These are phyloP conservation scores for Keiferia lycopersicella DNA, from an alignment of 2,888 invertebrate species.

Conservation along the genomic window DNA sequence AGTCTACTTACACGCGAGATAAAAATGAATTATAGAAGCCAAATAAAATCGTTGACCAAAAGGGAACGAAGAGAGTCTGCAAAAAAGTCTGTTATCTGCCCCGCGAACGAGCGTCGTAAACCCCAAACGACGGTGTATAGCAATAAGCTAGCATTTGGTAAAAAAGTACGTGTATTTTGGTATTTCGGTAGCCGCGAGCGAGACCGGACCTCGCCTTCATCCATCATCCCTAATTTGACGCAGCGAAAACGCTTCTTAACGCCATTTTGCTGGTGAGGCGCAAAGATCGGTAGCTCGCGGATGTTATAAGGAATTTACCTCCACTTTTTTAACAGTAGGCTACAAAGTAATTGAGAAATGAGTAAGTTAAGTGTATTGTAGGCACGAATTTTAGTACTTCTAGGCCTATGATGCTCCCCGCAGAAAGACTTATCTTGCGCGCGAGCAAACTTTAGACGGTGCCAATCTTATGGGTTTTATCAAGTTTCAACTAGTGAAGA, in stretches of 20 bases:
- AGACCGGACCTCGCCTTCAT: constrained; percentile 38
- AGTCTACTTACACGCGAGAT: too few species aligned
- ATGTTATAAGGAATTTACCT: background rate
- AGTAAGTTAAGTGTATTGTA: background rate
- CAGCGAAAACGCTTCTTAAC: constrained; percentile 38
- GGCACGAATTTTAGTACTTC: background rate
- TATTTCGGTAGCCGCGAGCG: constrained; percentile 31
- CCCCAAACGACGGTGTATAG: constrained; percentile 10
- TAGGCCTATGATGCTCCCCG: too few species aligned
- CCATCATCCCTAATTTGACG: constrained; percentile 60
- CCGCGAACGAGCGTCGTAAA: constrained; percentile 4
- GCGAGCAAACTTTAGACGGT: too few species aligned
- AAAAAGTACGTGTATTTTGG: constrained; percentile 21
- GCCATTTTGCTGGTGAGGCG: constrained; percentile 23
- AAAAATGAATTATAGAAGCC: background rate
- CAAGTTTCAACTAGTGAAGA: too few species aligned
- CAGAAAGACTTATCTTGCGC: too few species aligned
- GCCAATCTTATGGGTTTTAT: too few species aligned
- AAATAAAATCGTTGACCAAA: background rate
- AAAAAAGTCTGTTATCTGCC: constrained; percentile 6
- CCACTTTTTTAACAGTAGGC: background rate
- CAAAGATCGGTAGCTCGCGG: constrained; percentile 17
- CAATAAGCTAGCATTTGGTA: constrained; percentile 16
- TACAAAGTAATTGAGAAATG: background rate
- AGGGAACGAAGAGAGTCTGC: background rate